phyloP scores from a whole-genome alignment of 2,113 vertebrate genomes.

The Scolopax mira region DNA sequence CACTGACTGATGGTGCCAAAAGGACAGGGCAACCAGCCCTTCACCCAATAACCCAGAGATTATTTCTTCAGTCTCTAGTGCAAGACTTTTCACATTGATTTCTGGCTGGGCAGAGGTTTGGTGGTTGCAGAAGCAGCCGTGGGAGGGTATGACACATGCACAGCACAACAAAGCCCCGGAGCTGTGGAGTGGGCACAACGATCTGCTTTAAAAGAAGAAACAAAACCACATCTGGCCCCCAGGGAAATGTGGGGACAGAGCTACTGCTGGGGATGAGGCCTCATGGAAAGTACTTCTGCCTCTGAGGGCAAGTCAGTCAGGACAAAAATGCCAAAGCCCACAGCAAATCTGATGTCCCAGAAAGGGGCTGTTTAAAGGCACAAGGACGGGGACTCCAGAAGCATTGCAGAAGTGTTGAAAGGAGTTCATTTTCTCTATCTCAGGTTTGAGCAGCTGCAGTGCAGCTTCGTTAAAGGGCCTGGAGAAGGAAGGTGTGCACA shows the following conservation, averaged over 20 bases:
- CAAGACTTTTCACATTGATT: neutral
- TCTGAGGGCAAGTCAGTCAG: neutral
- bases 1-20: no score
- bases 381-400: neutral
- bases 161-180: neutral
- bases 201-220: neutral
- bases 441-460: neutral
- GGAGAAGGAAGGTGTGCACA: neutral
- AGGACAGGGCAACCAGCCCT: neutral
- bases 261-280: neutral
- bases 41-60: accelerated
- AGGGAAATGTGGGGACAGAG: neutral
- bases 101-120: neutral
- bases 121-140: neutral
- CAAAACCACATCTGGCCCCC: neutral
- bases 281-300: neutral
- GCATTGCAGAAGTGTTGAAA: neutral
- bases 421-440: neutral
- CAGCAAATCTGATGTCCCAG: neutral
- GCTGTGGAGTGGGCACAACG: neutral
- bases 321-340: neutral
- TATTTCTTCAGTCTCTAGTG: neutral
- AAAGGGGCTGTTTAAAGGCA: neutral
- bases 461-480: neutral
- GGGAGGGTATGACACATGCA: neutral